These are phyloP conservation scores for Origma solitaria DNA, from an alignment of 2,113 vertebrate genomes.

Conservation along the genomic window DNA sequence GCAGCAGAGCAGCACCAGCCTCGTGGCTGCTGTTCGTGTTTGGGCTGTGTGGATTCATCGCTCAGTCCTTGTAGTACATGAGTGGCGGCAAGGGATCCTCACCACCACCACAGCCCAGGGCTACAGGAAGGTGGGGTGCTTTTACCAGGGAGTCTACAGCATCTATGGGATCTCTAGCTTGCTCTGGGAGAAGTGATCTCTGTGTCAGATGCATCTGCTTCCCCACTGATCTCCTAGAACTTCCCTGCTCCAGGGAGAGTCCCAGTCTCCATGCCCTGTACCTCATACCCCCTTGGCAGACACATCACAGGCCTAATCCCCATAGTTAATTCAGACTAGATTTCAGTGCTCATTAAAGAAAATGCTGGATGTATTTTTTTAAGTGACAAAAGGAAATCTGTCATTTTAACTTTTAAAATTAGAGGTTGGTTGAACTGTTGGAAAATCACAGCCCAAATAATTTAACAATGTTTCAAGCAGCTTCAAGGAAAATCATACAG, in stretches of 20 bases:
- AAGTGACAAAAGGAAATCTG: neutral
- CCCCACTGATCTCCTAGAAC: neutral
- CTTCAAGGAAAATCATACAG: neutral
- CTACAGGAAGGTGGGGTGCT: neutral
- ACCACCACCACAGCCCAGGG: neutral
- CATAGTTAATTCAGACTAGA: neutral
- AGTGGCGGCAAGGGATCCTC: neutral
- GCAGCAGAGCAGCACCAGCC: neutral
- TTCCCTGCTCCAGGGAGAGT: neutral
- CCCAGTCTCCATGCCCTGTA: neutral
- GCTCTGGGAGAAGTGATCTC: neutral
- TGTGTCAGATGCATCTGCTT: neutral
- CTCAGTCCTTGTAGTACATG: neutral
- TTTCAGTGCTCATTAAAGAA: neutral
- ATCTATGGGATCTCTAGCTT: neutral
- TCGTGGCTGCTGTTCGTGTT: fast-evolving
- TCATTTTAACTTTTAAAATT: neutral
- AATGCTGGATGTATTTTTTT: neutral
- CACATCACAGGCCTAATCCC: neutral
- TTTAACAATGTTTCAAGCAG: neutral
- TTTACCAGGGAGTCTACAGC: neutral
- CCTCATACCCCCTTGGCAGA: neutral
- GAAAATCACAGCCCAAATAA: neutral
- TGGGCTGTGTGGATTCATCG: neutral
- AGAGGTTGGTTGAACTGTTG: neutral